Evolutionary conservation across 1,140 invertebrate species (phyloP).

Genomic region (Ceratitis capitata): DNA sequence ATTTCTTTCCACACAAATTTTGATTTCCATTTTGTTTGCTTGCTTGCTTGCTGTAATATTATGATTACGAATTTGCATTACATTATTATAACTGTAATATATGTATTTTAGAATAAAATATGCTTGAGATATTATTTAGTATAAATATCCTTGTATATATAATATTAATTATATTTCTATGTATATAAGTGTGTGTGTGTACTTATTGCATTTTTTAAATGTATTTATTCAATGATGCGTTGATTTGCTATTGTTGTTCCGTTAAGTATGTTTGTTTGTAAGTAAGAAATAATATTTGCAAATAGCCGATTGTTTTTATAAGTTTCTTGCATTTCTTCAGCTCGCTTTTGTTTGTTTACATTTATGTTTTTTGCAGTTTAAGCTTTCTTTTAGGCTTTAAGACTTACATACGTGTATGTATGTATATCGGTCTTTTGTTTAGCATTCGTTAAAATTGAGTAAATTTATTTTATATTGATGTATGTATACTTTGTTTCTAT

Average conservation of each 20-base stretch:
- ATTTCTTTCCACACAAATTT: not conserved
- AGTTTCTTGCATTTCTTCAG: not conserved
- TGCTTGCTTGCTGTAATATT: slow-evolving; percentile 2
- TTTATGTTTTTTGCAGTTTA: not conserved
- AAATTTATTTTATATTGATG: slow-evolving; percentile 8
- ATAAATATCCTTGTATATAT: too few species aligned
- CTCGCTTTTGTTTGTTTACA: not conserved
- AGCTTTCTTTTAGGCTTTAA: not conserved
- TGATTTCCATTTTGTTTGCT: not conserved
- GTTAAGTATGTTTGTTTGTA: not conserved
- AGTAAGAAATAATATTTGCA: not conserved
- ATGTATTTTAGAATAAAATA: slow-evolving; percentile 8
- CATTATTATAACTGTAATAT: not conserved
- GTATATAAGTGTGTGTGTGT: not conserved
- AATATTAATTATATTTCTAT: too few species aligned
- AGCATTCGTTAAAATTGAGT: slow-evolving; percentile 13
- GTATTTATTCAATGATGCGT: slow-evolving; percentile 27
- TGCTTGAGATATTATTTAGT: not conserved
- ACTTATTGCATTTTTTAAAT: slow-evolving; percentile 27
- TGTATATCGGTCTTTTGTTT: too few species aligned
- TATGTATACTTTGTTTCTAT: not conserved
- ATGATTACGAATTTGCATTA: slow-evolving; percentile 30
- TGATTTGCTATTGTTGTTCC: slow-evolving; percentile 38
- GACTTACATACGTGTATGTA: not conserved
- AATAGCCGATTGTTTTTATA: not conserved